Base-by-base conservation (phyloP, 2,888 invertebrate species). In the Aplocera efformata region DNA sequence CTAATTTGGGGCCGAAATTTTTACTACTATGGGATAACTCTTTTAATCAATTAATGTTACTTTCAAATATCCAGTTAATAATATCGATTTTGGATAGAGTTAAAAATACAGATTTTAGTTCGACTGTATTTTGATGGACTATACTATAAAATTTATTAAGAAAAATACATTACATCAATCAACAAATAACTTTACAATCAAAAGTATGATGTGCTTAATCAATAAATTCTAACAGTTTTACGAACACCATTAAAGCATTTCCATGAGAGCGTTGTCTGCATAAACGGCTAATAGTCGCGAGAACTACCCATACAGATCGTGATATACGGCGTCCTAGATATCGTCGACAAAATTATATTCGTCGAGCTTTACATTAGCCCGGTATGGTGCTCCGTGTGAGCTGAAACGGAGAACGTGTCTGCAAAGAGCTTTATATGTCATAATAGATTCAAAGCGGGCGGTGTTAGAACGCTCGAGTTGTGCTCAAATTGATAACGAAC, bases 401-500 rank as follows among this genome's bases (percentile, higher is more conserved):
- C 63, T 67, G 65, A 65, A 72, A 67, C 66, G 60, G 63, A 63
- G 68, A 70, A 63, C 69, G 73, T 65, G 72, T 33, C 36, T 45
- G 36, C 29, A 40, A 25, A 30, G 34, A 40, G 65, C 67, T 77
- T 74, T 74, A 74, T 75, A 72, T 65, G 61, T 66, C 66, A 68
- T 77, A 75, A 79, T 76, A 70, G 63, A 68, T 66, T 68, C 27
- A 66, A 79, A 80, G 76, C 79, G 69, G 77, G 73, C 71, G 79
- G 70, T 70, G 68, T 62, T 70, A 67, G 70, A 74, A 60, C 71
- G 76, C 65, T 60, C 58, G 71, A 42, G 34, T 33, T 60, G 61
- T 66, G 63, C 66, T 73, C 67, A 76, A 84, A 86, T 85, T 81
- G 83, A 84, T 86, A 80, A 78, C 75, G 69, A 63, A 47, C 41